Conservation (phyloP, 1,140 invertebrate genomes). For the Subanguina moxae region DNA sequence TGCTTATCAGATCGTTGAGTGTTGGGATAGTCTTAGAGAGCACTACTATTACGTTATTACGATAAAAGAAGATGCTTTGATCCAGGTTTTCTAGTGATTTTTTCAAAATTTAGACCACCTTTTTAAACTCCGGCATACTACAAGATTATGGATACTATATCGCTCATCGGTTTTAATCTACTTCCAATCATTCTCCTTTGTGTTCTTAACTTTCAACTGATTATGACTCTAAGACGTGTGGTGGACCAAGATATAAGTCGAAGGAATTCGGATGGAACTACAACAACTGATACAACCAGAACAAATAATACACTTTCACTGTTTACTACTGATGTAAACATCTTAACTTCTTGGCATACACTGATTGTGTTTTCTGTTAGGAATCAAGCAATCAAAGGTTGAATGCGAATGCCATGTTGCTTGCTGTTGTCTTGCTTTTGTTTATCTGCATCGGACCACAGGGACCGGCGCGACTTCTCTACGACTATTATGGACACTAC, state of each 20-base stretch:
- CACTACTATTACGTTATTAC: conserved; percentile 39
- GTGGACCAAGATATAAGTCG: conserved; percentile 48
- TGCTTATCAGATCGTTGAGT: conserved; percentile 44
- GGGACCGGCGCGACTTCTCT: conserved; percentile 53
- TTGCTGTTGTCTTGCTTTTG: conserved; percentile 55
- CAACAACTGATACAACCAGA: neutral
- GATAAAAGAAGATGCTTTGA: conserved; percentile 27
- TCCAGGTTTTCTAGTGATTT: conserved; percentile 25
- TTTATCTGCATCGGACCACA: conserved; percentile 58
- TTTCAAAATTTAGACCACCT: neutral
- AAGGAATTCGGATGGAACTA: conserved; percentile 13
- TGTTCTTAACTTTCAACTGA: conserved; percentile 45
- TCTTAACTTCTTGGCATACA: neutral
- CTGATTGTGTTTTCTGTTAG: neutral
- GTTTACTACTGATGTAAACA: neutral
- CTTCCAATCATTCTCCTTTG: conserved; percentile 48
- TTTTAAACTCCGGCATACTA: conserved; percentile 54
- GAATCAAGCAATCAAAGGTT: conserved; percentile 23
- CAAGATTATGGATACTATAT: conserved; percentile 53
- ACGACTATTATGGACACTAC: conserved; percentile 54
- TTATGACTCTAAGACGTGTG: conserved; percentile 49
- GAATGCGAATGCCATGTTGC: conserved; percentile 59
- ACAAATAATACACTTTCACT: neutral
- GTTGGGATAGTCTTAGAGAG: conserved; percentile 30
- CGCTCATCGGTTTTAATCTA: conserved; percentile 52